Evolutionary conservation across 53 echinoderm and acorn worm species (phyloP), one percentile per base, ranked within the genome.

Genomic region (Echinarachnius parma): DNA sequence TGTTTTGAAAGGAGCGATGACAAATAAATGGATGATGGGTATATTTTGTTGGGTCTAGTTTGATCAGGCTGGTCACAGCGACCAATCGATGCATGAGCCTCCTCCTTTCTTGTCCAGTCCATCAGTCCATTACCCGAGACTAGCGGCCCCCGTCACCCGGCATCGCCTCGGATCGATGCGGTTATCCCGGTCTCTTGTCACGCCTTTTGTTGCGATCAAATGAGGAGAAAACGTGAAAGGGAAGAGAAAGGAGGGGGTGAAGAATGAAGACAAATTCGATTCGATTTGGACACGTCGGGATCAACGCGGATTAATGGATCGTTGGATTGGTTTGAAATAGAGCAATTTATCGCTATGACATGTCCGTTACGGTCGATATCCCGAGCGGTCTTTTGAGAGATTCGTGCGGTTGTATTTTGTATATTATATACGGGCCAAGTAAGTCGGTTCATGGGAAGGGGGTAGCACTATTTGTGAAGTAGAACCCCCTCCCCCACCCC

Each of bases 251-350:
- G n/a, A n/a, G n/a, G n/a, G n/a, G n/a, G n/a, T n/a, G n/a, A n/a
- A n/a, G n/a, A n/a, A n/a, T n/a, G n/a, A n/a, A n/a, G n/a, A 28
- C 19, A 46, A 24, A 28, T 18, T 52, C 18, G 31, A 32, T 48
- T 68, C 68, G 68, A 68, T 68, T 52, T 11, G 19, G 37, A 68
- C 68, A 32, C 30, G 11, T 50, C 49, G 34, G 50, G 66, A 47
- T 66, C 34, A 34, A 14, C n/a, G n/a, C 7, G 42, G 42, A 39
- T 39, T 39, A 39, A 13, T 9, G 42, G 42, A 9, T 9, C 13
- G 7, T 13, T 39, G 7, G 34, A 16, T 8, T 19, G 34, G 31
- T n/a, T 21, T 68, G 68, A 53, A 68, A 9, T 50, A 22, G 26
- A 34, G 34, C 49, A 9, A 68, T 68, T 66, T 66, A 48, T 66